Percentiles rank a stretch among this genome's conserved stretches.
Conservation (phyloP, 2,888 invertebrate species). For the Argyresthia goedartella region DNA sequence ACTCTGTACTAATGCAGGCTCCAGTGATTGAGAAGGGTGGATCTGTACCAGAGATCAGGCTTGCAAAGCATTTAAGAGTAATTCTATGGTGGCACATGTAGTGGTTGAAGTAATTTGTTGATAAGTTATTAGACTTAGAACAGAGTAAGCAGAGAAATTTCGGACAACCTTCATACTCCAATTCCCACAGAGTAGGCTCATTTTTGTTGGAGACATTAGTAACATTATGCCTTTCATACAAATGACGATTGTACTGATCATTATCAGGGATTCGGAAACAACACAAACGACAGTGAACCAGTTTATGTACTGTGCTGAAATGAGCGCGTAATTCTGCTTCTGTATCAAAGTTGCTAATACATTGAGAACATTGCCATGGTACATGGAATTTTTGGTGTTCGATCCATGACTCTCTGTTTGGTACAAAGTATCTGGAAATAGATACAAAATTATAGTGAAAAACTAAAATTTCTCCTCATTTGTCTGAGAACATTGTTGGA, state of each 20-base stretch:
- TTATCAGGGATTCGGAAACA: slow-evolving; percentile 48
- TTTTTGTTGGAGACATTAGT: slow-evolving; percentile 35
- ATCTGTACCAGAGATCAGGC: slow-evolving; percentile 42
- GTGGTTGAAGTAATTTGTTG: slow-evolving; percentile 46
- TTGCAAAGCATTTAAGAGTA: slow-evolving; percentile 55
- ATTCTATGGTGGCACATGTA: slow-evolving; percentile 59
- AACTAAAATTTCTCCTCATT: too few species aligned
- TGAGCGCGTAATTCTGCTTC: slow-evolving; percentile 41
- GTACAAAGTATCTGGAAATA: slow-evolving; percentile 53
- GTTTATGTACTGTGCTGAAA: slow-evolving; percentile 36
- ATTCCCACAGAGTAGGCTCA: slow-evolving; percentile 41
- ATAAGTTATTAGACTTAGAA: slow-evolving; percentile 33
- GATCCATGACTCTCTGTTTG: slow-evolving; percentile 45
- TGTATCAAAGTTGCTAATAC: slow-evolving; percentile 37
- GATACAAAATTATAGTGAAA: neutral
- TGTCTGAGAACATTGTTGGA: too few species aligned
- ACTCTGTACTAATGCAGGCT: slow-evolving; percentile 45
- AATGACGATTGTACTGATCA: slow-evolving; percentile 44
- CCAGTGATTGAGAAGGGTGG: slow-evolving; percentile 46
- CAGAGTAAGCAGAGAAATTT: slow-evolving; percentile 51
- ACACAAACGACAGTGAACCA: slow-evolving; percentile 57
- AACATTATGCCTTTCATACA: slow-evolving; percentile 53
- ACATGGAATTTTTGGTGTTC: slow-evolving; percentile 46
- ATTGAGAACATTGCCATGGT: slow-evolving; percentile 63
- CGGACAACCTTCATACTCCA: slow-evolving; percentile 32